Percentiles rank a stretch among this genome's conserved stretches.
Conservation (phyloP, 1,140 invertebrate species). For the Battus philenor region DNA sequence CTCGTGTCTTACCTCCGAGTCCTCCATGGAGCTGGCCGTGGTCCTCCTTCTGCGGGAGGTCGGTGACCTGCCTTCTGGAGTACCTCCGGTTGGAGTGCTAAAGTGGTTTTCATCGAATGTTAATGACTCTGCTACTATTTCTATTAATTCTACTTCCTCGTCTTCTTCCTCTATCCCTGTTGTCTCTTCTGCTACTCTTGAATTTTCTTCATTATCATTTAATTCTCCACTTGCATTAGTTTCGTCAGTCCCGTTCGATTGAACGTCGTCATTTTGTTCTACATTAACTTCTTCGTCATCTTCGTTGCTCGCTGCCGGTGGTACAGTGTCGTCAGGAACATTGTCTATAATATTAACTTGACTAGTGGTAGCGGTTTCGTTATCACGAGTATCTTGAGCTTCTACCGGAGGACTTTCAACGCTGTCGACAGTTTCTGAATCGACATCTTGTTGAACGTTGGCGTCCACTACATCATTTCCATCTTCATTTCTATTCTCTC, state of each 20-base stretch:
- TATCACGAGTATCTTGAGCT: slow-evolving; percentile 35
- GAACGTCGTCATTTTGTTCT: slow-evolving; percentile 25
- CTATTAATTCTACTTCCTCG: slow-evolving; percentile 16
- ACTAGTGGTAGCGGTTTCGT: slow-evolving; percentile 40
- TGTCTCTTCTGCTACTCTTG: background rate
- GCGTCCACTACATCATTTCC: slow-evolving; percentile 63
- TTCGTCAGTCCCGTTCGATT: slow-evolving; percentile 4
- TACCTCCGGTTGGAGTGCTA: slow-evolving; percentile 59
- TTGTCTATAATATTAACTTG: slow-evolving; percentile 28
- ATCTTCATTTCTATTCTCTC: slow-evolving; percentile 37
- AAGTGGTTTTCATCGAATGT: slow-evolving; percentile 71
- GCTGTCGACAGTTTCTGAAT: slow-evolving; percentile 21
- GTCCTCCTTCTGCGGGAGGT: slow-evolving; percentile 28
- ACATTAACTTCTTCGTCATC: slow-evolving; percentile 8
- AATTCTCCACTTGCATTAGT: slow-evolving; percentile 4
- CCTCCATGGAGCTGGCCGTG: slow-evolving; percentile 48
- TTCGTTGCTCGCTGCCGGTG: background rate
- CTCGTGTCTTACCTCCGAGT: slow-evolving; percentile 59
- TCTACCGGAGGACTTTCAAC: slow-evolving; percentile 23
- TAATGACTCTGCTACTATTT: slow-evolving; percentile 35
- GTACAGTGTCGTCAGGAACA: background rate
- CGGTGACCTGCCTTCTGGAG: slow-evolving; percentile 37
- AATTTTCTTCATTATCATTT: slow-evolving; percentile 12
- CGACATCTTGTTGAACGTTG: slow-evolving; percentile 31
- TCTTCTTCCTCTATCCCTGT: slow-evolving; percentile 17